Evolutionary conservation across 2,113 vertebrate genomes (phyloP), one percentile per base, ranked within the genome.

Genomic region (Felis chaus): DNA sequence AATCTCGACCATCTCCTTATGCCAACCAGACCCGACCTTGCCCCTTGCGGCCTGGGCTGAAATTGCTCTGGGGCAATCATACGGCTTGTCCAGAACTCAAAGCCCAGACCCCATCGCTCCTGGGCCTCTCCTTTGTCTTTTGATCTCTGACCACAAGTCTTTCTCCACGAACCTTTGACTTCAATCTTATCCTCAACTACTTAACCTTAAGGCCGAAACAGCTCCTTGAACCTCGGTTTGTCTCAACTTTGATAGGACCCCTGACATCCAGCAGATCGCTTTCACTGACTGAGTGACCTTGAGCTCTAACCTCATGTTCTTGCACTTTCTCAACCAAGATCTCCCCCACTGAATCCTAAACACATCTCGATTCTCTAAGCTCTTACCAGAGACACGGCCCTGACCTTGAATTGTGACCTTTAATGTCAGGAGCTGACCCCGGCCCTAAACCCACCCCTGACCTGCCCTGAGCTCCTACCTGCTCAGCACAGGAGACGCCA

Each of bases 391-490:
- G 73, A 91, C 21, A 82, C 3, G 66, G 39, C 66, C 36, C 36
- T 66, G 81, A 95, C 50, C 74, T 53, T 88, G 39, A 84, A 55
- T 45, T 45, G 39, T 93, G 76, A 55, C 18, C 16, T 53, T 39
- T 92, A 57, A 66, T n/a, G 29, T 36, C 31, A 78, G 27, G 18
- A 33, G 53, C 19, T 50, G 83, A 69, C 21, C 23, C 9, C 16
- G 61, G 55, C 41, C 82, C 66, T 7, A 15, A 33, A 16, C 31
- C 81, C 78, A 57, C 29, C 53, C 27, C 3, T 11, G 16, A 29
- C 63, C 18, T 71, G 8, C 39, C 53, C 36, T 2, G 4, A 83
- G 31, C 21, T 89, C 96, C 68, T 93, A 98, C 97, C 97, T 97
- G 98, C 36, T 98, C 98, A 7, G 97, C 1, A 41, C 92, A 93